A percentile compares a stretch with the other conserved stretches of the same genome.
Evolutionary conservation across 2,113 vertebrate species (phyloP).

Genomic region (Bos javanicus): DNA sequence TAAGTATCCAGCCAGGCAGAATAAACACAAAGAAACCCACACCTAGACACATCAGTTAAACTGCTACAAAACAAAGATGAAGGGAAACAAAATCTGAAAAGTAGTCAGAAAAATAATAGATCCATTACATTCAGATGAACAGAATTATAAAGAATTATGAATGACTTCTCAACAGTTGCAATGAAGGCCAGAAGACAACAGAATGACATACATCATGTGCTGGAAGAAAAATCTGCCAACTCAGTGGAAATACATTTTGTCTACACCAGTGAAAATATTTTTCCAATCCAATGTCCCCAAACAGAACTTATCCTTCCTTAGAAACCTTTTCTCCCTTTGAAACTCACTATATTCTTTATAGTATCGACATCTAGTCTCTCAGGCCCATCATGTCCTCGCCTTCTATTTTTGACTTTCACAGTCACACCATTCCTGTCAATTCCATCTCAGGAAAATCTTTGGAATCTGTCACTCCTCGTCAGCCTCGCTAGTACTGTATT

Average conservation of each 20-base stretch:
- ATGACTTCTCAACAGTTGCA: background rate
- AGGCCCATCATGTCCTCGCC: background rate
- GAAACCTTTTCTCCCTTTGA: background rate
- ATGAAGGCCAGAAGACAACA: background rate
- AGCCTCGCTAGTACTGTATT: background rate
- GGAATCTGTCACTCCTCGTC: background rate
- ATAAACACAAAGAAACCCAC: background rate
- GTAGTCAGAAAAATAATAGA: background rate
- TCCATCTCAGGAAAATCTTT: background rate
- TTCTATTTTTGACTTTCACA: background rate
- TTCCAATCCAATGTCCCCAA: background rate
- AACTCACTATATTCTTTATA: background rate
- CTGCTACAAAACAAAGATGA: background rate
- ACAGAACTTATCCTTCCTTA: background rate
- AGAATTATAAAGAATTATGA: background rate
- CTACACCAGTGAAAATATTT: background rate
- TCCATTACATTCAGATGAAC: background rate
- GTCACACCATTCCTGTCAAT: background rate
- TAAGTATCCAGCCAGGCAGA: background rate
- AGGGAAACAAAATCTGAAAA: background rate
- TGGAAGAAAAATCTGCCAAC: background rate
- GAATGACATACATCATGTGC: background rate
- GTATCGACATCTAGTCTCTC: background rate
- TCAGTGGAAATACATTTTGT: background rate
- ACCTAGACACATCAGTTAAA: background rate